Evolutionary conservation across 2,113 vertebrate genomes (phyloP), one percentile per base, ranked within the genome.

Genomic region (Paracanthobrama guichenoti): DNA sequence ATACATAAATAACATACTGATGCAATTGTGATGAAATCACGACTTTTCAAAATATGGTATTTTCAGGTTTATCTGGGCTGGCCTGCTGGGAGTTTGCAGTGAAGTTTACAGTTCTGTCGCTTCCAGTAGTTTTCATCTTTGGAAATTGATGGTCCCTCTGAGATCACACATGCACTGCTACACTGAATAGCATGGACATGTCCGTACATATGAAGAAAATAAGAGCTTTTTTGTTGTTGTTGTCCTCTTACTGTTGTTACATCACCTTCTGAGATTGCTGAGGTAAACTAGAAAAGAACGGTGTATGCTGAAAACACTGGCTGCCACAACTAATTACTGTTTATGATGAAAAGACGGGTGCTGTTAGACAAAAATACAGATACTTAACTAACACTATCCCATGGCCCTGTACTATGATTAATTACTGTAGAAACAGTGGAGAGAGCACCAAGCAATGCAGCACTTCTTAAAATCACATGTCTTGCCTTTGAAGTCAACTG

Each of bases 371-470:
- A 42, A 59, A 50, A 83, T 76, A 24, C 28, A 76, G 39, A 75
- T 83, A 28, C 62, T 39, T 84, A 83, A 85, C 80, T 86, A 91
- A 91, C 85, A 86, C 83, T 89, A 90, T 86, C 57, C 79, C 79
- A 80, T 69, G 60, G 83, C 22, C 79, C 90, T 86, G 85, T 91
- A 90, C 87, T 90, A 91, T 83, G 82, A 89, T 86, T 90, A 91
- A 90, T 92, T 91, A 92, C 81, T 48, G 59, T 87, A 86, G 86
- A 88, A 89, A 87, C 88, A 90, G 60, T 83, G 26, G 79, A 87
- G 87, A 89, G 78, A 83, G 84, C 89, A 88, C 2, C 8, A 74
- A 81, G 81, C 69, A 35, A 81, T 28, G 57, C 24, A 64, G 57
- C 86, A 82, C 87, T 88, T 86, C 86, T 79, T 80, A 74, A 81